Evolutionary conservation across 2,888 invertebrate genomes (phyloP).

Genomic region (Tridacna crocea): DNA sequence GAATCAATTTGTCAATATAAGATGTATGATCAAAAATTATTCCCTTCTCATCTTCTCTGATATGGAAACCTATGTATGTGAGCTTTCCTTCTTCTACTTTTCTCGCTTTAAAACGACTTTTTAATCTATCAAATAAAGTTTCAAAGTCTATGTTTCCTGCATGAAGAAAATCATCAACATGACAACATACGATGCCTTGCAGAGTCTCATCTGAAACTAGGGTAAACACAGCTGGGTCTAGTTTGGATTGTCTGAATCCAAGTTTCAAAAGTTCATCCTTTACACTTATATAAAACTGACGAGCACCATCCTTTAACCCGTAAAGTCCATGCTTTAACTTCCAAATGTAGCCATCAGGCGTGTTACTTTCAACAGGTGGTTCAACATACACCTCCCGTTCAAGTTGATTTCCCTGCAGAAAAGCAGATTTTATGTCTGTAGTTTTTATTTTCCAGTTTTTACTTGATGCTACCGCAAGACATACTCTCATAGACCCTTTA

Average conservation of each 20-base stretch:
- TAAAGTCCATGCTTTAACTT: too few species aligned
- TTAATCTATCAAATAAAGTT: too few species aligned
- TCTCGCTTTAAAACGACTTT: too few species aligned
- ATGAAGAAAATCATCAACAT: not conserved
- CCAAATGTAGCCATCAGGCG: constrained; percentile 13
- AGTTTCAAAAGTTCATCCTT: not conserved
- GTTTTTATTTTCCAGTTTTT: constrained; percentile 51
- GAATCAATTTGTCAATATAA: too few species aligned
- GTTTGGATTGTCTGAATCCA: not conserved
- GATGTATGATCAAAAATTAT: too few species aligned
- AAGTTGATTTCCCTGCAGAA: constrained; percentile 58
- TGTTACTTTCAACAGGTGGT: constrained; percentile 50
- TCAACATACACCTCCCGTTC: constrained; percentile 48
- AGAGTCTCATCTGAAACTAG: not conserved
- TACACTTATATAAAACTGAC: not conserved
- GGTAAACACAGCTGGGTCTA: constrained; percentile 1
- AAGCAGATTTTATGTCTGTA: constrained; percentile 61
- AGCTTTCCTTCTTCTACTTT: too few species aligned
- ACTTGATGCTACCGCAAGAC: constrained; percentile 37
- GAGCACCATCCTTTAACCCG: not conserved
- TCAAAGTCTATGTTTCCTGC: not conserved
- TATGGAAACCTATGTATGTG: too few species aligned
- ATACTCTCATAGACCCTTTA: constrained; percentile 43
- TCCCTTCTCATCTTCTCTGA: too few species aligned
- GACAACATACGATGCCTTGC: not conserved